Conservation (phyloP, 2,797 vertebrate genomes). For the Manis javanica region DNA sequence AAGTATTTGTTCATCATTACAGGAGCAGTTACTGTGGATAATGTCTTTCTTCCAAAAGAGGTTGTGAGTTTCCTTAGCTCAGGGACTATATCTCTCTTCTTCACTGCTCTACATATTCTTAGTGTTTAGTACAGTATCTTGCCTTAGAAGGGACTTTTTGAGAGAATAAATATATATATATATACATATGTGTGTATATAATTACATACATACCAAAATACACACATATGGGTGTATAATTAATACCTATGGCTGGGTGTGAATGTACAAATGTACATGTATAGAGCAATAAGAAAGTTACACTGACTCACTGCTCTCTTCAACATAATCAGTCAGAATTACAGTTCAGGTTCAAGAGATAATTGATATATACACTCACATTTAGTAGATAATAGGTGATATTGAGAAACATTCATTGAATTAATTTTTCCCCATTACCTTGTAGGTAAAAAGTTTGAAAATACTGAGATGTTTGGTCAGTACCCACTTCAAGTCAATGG, state of each 20-base stretch:
- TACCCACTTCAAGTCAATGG: slow-evolving; percentile 99
- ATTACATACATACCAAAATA: not conserved
- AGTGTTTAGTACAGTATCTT: not conserved
- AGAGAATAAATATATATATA: not conserved
- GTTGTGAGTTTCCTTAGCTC: not conserved
- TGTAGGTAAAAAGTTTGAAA: slow-evolving; percentile 98
- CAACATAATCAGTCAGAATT: not conserved
- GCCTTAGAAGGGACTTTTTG: not conserved
- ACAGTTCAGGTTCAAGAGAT: not conserved
- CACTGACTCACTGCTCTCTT: not conserved
- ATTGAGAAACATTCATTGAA: not conserved
- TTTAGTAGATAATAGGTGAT: slow-evolving; percentile 1
- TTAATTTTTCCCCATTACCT: slow-evolving; percentile 45
- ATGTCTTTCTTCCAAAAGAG: not conserved
- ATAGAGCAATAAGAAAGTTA: not conserved
- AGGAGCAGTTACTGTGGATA: not conserved
- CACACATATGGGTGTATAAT: not conserved
- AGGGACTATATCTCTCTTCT: not conserved
- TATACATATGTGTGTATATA: not conserved
- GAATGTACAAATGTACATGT: not conserved
- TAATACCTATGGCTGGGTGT: not conserved
- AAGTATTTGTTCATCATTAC: not conserved
- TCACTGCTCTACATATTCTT: not conserved
- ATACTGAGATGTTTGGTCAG: slow-evolving; percentile 99
- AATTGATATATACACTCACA: not conserved